phyloP scores from a whole-genome alignment of 2,888 invertebrate genomes.

The Nesidiocoris tenuis region DNA sequence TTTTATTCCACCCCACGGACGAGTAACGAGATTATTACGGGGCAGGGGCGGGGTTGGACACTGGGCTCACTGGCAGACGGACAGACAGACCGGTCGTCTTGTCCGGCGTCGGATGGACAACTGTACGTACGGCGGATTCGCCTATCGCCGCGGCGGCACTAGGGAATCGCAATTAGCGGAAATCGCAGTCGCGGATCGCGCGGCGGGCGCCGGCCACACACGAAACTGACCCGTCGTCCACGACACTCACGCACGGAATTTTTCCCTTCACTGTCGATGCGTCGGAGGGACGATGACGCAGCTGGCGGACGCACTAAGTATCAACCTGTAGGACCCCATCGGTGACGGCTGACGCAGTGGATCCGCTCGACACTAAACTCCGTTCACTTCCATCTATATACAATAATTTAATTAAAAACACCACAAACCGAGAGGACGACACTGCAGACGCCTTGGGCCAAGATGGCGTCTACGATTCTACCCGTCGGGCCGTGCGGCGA shows the following conservation, averaged over 20 bases:
- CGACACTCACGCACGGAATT: neutral
- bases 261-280: conserved; percentile 16
- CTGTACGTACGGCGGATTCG: neutral
- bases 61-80: neutral
- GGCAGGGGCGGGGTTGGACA: conserved; percentile 52
- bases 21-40: conserved; percentile 50
- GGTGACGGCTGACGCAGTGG: conserved; percentile 9
- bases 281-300: neutral
- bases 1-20: conserved; percentile 5
- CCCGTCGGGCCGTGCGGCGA: conserved; percentile 34
- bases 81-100: neutral
- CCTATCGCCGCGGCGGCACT: neutral
- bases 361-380: neutral
- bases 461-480: conserved; percentile 62
- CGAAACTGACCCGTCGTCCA: conserved; percentile 1
- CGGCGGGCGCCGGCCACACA: conserved; percentile 7
- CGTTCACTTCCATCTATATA: conserved; percentile 55
- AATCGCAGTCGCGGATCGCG: neutral
- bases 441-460: conserved; percentile 72
- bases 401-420: conserved; percentile 54
- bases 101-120: neutral
- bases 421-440: conserved; percentile 49
- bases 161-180: neutral
- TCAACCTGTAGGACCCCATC: conserved; percentile 41
- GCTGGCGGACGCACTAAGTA: neutral